Conservation (phyloP, 2,797 vertebrate species). For the Epinephelus malabaricus region DNA sequence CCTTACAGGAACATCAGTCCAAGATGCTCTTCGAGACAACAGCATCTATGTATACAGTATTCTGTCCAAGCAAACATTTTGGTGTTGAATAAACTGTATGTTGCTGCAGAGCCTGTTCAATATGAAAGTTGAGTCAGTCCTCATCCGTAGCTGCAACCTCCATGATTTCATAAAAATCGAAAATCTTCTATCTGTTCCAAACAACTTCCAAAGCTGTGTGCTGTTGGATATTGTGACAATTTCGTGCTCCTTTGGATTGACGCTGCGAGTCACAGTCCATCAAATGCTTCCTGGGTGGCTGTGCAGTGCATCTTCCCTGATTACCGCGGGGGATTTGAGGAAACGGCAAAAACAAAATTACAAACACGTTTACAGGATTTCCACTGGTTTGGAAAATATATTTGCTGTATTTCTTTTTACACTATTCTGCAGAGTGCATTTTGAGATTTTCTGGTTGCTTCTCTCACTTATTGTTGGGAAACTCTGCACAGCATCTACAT, state of each 20-base stretch:
- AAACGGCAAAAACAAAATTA: constrained; percentile 6
- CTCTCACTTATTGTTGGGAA: not conserved
- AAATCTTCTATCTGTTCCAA: constrained; percentile 2
- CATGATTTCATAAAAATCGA: not conserved
- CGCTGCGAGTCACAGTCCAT: constrained; percentile 21
- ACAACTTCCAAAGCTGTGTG: not conserved
- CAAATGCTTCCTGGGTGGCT: constrained; percentile 9
- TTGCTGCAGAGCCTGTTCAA: not conserved
- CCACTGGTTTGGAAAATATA: constrained; percentile 10
- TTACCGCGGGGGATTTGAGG: constrained; percentile 14
- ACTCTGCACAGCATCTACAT: not conserved
- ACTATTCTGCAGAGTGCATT: constrained; percentile 6
- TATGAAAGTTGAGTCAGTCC: not conserved
- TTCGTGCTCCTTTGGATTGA: constrained; percentile 20
- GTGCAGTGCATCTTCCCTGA: constrained; percentile 4
- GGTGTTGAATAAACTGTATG: not conserved
- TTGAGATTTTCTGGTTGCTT: constrained; percentile 3
- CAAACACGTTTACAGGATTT: constrained; percentile 16
- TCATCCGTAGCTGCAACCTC: not conserved
- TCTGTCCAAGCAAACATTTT: constrained; percentile 1
- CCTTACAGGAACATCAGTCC: not conserved
- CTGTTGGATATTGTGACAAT: constrained; percentile 8
- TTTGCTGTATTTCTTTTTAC: constrained; percentile 5
- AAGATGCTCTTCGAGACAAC: not conserved
- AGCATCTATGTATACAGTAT: not conserved